Conservation (phyloP, 2,888 invertebrate genomes). For the Criorhina ranunculi region DNA sequence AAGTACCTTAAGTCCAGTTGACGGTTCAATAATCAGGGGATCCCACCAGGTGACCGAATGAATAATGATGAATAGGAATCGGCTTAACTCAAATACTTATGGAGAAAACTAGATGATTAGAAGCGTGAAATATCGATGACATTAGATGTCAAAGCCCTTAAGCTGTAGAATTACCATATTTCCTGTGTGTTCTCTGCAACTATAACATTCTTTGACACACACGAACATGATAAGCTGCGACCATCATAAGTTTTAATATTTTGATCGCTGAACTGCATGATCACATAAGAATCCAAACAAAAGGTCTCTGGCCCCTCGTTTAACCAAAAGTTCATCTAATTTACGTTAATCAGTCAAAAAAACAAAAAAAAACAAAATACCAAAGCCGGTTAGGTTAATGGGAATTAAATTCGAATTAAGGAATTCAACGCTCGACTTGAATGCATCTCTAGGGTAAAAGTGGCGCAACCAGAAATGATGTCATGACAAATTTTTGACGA, state of each 20-base stretch:
- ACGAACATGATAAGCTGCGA: not conserved
- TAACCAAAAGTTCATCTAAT: not conserved
- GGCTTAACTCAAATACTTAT: too few species aligned
- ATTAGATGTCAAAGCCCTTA: too few species aligned
- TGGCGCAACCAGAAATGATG: conserved; percentile 33
- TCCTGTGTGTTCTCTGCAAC: too few species aligned
- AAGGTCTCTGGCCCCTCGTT: not conserved
- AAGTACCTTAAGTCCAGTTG: too few species aligned
- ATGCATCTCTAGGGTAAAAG: conserved; percentile 1
- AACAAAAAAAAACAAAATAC: too few species aligned
- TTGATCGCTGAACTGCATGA: conserved; percentile 10
- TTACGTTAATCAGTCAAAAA: conserved; percentile 14
- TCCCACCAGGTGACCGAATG: too few species aligned
- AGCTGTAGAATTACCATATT: too few species aligned
- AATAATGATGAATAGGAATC: too few species aligned
- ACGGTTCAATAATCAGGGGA: too few species aligned
- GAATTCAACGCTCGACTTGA: not conserved
- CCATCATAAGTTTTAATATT: not conserved
- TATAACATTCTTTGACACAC: not conserved
- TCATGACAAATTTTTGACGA: conserved; percentile 22
- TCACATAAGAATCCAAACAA: not conserved
- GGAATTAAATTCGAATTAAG: conserved; percentile 31
- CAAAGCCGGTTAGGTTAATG: conserved; percentile 11
- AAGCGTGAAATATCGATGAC: too few species aligned
- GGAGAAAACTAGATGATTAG: too few species aligned